These are phyloP conservation scores for Andrena fulva DNA, from an alignment of 2,888 invertebrate genomes.

Conservation along the genomic window DNA sequence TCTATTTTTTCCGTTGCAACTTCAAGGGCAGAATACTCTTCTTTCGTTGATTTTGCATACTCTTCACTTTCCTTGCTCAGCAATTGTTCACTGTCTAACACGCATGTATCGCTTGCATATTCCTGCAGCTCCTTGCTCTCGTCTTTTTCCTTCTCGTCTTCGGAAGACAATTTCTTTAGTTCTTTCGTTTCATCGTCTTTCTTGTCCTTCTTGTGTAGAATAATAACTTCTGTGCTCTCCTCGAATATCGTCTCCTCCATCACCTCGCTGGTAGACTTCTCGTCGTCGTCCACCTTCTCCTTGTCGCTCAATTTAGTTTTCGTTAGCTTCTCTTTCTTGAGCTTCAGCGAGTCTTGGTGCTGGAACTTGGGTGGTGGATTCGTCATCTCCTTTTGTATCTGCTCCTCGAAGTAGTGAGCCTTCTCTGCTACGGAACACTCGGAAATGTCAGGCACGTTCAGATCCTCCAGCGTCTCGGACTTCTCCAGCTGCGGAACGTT, in stretches of 20 bases:
- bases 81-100: slow-evolving; percentile 45
- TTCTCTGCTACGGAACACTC: slow-evolving; percentile 86
- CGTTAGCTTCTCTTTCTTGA: slow-evolving; percentile 61
- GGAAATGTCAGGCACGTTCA: slow-evolving; percentile 85
- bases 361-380: slow-evolving; percentile 66
- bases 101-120: slow-evolving; percentile 22
- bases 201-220: background rate
- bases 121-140: slow-evolving; percentile 29
- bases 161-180: background rate
- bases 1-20: slow-evolving; percentile 1
- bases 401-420: slow-evolving; percentile 87
- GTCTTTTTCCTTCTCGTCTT: slow-evolving; percentile 51
- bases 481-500: slow-evolving; percentile 70
- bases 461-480: slow-evolving; percentile 79
- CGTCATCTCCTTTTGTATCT: slow-evolving; percentile 87
- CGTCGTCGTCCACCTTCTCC: slow-evolving; percentile 43
- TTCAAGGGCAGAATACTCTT: background rate
- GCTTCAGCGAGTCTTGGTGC: slow-evolving; percentile 64
- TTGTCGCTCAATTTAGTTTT: slow-evolving; percentile 39
- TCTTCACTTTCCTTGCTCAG: slow-evolving; percentile 41
- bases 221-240: background rate
- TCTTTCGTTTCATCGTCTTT: slow-evolving; percentile 17
- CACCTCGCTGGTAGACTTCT: slow-evolving; percentile 37
- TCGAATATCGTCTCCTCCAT: slow-evolving; percentile 11
- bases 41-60: background rate